These are phyloP conservation scores for Temnothorax curvispinosus DNA, from an alignment of 1,140 invertebrate species.

Conservation along the genomic window DNA sequence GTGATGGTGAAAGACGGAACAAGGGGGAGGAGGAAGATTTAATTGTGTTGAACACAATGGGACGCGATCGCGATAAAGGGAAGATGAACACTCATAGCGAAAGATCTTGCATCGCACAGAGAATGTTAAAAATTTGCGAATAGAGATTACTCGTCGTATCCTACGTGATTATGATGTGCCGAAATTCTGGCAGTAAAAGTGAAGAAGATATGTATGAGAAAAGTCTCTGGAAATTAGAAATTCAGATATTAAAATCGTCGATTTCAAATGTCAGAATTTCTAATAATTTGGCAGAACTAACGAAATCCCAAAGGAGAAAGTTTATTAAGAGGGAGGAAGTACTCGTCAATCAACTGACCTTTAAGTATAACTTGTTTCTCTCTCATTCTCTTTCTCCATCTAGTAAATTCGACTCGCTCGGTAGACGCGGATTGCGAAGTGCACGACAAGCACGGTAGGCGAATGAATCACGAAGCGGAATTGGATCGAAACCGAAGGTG, in stretches of 20 bases:
- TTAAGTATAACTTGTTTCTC: slow-evolving; percentile 6
- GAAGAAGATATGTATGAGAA: not conserved
- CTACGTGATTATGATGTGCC: not conserved
- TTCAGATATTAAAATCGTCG: not conserved
- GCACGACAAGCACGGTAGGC: not conserved
- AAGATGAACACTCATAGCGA: not conserved
- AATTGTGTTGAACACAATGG: slow-evolving; percentile 19
- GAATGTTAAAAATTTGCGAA: not conserved
- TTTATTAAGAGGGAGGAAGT: slow-evolving; percentile 21
- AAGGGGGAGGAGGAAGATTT: not conserved
- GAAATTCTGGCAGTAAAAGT: not conserved
- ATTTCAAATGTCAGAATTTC: not conserved
- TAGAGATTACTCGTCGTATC: not conserved
- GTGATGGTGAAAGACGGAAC: slow-evolving; percentile 8
- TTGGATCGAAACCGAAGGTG: not conserved
- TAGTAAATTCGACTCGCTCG: not conserved
- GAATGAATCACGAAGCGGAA: not conserved
- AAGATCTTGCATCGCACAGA: not conserved
- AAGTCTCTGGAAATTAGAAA: not conserved
- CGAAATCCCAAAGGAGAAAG: slow-evolving; percentile 30
- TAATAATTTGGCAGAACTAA: not conserved
- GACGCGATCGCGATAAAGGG: slow-evolving; percentile 1
- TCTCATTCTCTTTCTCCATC: not conserved
- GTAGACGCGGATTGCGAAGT: not conserved
- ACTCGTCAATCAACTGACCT: slow-evolving; percentile 50